A percentile compares a stretch with the other conserved stretches of the same genome.
Evolutionary conservation across 2,113 vertebrate species (phyloP).

Genomic region (Anoura caudifer): DNA sequence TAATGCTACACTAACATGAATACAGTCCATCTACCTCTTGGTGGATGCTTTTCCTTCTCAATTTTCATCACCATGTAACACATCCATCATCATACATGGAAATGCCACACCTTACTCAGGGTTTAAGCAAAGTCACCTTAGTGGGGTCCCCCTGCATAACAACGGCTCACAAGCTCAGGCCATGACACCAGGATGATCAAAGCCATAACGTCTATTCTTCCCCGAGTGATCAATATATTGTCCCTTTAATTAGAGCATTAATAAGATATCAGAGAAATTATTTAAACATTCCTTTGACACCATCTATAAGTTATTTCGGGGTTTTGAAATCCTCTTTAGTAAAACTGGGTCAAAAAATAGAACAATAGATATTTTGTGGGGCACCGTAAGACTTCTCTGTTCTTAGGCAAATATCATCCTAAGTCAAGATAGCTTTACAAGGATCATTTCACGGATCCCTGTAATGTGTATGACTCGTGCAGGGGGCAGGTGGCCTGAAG

Average conservation of each 20-base stretch:
- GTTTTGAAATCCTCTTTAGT: constrained; percentile 32
- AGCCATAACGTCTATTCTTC: neutral
- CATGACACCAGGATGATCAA: neutral
- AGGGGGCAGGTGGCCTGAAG: neutral
- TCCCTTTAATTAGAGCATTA: neutral
- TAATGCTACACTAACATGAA: neutral
- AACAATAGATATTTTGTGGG: constrained; percentile 62
- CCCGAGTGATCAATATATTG: neutral
- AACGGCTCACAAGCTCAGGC: neutral
- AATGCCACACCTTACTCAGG: neutral
- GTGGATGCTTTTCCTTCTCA: neutral
- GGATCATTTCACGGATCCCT: neutral
- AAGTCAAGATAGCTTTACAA: constrained; percentile 4
- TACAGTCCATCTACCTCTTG: neutral
- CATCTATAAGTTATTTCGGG: constrained; percentile 28
- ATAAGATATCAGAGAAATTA: neutral
- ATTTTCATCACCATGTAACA: neutral
- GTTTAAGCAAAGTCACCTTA: neutral
- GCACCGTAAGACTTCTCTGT: neutral
- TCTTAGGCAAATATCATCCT: constrained; percentile 4
- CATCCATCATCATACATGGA: neutral
- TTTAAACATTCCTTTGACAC: constrained; percentile 34
- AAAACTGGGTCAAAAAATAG: constrained; percentile 69
- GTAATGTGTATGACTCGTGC: neutral
- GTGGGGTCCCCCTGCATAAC: neutral